Percentiles rank a stretch among this genome's conserved stretches.
Conservation (phyloP, 2,888 invertebrate genomes). For the Chloroclystis v-ata region DNA sequence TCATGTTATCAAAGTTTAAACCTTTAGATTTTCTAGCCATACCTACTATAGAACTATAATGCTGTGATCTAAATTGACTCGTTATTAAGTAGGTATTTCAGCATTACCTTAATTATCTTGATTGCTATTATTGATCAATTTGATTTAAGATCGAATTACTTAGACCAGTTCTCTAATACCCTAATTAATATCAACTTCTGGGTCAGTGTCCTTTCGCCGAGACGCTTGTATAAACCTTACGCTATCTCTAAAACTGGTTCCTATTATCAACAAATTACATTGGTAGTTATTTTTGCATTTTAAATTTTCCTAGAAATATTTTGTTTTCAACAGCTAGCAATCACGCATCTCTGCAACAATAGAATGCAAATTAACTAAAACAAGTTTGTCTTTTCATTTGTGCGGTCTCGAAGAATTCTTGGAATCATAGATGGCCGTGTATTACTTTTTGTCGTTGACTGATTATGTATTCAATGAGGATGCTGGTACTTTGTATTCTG, state of each 20-base stretch:
- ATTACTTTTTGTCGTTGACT: conserved; percentile 25
- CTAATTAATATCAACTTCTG: too few species aligned
- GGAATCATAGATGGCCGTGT: conserved; percentile 20
- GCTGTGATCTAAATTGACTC: too few species aligned
- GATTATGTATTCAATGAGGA: conserved; percentile 34
- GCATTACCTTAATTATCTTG: too few species aligned
- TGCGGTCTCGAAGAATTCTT: conserved; percentile 25
- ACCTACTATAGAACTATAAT: too few species aligned
- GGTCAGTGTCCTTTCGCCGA: too few species aligned
- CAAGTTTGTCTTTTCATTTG: conserved; percentile 24
- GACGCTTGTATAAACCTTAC: background rate
- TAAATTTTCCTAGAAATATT: conserved; percentile 24
- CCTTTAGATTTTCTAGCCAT: too few species aligned
- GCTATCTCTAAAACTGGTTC: background rate
- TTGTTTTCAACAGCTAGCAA: conserved; percentile 23
- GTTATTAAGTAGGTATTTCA: too few species aligned
- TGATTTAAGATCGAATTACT: too few species aligned
- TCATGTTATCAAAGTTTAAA: too few species aligned
- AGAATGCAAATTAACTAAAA: conserved; percentile 26
- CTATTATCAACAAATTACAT: background rate
- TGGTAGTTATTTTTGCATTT: conserved; percentile 7
- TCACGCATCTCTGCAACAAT: conserved; percentile 30
- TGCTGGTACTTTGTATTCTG: conserved; percentile 40
- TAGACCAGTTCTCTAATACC: too few species aligned
- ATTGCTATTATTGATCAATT: too few species aligned